phyloP scores from a whole-genome alignment of 2,797 vertebrate genomes.

The Paramormyrops hopkinsi region DNA sequence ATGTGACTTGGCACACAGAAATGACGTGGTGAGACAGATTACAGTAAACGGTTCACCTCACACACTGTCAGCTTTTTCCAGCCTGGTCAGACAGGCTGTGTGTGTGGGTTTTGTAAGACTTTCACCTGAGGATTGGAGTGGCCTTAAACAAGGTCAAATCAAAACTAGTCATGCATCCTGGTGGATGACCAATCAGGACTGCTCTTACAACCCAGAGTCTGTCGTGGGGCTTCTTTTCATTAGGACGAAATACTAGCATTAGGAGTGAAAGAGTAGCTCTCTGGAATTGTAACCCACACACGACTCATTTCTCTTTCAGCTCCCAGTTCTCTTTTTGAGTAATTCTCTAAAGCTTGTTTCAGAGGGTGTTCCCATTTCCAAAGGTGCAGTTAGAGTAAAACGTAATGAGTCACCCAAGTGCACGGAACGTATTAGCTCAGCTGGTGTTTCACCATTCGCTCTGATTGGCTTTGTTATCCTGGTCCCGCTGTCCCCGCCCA shows the following conservation, averaged over 20 bases:
- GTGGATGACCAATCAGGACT: background rate
- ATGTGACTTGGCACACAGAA: background rate
- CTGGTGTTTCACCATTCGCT: background rate
- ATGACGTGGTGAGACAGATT: background rate
- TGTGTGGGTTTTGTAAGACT: background rate
- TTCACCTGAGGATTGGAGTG: background rate
- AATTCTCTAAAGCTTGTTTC: background rate
- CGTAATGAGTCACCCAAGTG: background rate
- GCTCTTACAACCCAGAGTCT: background rate
- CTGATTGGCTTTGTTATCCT: background rate
- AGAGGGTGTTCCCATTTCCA: slow-evolving; percentile 6
- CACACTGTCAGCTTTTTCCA: background rate
- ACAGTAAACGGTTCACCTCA: background rate
- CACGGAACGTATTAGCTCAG: background rate
- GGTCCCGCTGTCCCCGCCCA: background rate
- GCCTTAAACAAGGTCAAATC: background rate
- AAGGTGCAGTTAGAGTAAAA: background rate
- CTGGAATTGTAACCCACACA: background rate
- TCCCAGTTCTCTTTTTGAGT: background rate
- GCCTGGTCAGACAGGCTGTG: background rate
- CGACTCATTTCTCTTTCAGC: background rate
- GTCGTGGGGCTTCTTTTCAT: background rate
- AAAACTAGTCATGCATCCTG: background rate
- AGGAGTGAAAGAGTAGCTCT: background rate
- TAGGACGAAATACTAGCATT: background rate